These are phyloP conservation scores for Albula goreensis DNA, from an alignment of 2,113 vertebrate genomes.

Conservation along the genomic window DNA sequence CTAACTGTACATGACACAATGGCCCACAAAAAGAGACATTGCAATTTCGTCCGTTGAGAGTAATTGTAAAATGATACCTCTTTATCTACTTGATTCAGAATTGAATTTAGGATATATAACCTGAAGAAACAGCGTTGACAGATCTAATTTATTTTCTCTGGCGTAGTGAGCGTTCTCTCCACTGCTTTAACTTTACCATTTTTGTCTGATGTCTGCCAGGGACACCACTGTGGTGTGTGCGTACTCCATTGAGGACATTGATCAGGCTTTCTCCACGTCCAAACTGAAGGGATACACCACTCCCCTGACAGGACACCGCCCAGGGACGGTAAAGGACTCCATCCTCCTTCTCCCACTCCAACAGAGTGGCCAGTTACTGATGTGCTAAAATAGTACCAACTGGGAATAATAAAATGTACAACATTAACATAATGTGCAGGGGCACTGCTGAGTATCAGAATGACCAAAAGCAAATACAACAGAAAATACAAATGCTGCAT, in stretches of 20 bases:
- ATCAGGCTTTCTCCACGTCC: slow-evolving; percentile 67
- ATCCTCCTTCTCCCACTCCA: background rate
- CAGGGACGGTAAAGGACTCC: slow-evolving; percentile 63
- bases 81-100: too few relatives aligned
- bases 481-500: background rate
- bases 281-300: slow-evolving; percentile 73
- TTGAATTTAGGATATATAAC: too few relatives aligned
- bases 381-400: background rate
- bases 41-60: too few relatives aligned
- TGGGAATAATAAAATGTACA: background rate
- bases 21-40: too few relatives aligned
- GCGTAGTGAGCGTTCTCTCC: too few relatives aligned
- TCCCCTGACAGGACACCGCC: slow-evolving; percentile 54
- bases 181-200: slow-evolving; percentile 17
- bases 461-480: too few relatives aligned
- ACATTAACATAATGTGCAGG: background rate
- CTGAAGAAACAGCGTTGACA: too few relatives aligned
- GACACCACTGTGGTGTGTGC: slow-evolving; percentile 74
- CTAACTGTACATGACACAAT: too few relatives aligned
- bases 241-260: slow-evolving; percentile 74
- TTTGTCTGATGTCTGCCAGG: slow-evolving; percentile 52
- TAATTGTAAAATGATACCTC: too few relatives aligned
- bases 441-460: too few relatives aligned
- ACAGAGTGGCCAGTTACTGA: background rate
- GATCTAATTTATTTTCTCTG: too few relatives aligned